Conservation (phyloP, 2,797 vertebrate genomes). For the Neostethus bicornis region DNA sequence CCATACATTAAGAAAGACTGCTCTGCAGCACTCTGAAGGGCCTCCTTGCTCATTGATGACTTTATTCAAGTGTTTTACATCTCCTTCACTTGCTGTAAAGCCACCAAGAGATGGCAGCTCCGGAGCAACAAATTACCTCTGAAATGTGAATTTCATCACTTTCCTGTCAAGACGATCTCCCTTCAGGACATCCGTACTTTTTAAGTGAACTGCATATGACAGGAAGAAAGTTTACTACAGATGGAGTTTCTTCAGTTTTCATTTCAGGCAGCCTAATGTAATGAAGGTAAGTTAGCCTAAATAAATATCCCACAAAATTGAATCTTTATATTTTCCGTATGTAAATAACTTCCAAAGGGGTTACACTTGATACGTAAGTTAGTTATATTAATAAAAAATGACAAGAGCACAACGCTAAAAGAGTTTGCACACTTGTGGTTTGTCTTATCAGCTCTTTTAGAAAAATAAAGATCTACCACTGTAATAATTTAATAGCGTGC, state of each 20-base stretch:
- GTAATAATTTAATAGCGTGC: too few species aligned
- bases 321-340: background rate
- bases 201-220: conserved; percentile 8
- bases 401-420: too few species aligned
- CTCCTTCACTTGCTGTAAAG: conserved; percentile 9
- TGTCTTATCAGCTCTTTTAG: too few species aligned
- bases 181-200: conserved; percentile 24
- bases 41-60: conserved; percentile 27
- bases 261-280: background rate
- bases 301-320: too few species aligned
- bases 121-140: conserved; percentile 23
- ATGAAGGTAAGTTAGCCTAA: background rate
- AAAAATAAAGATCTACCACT: too few species aligned
- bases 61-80: conserved; percentile 35
- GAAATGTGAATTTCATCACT: conserved; percentile 24
- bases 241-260: background rate
- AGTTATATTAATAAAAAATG: too few species aligned
- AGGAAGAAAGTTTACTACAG: background rate
- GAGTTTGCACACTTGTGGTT: too few species aligned
- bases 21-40: conserved; percentile 39
- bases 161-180: conserved; percentile 38
- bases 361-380: background rate
- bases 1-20: conserved; percentile 34
- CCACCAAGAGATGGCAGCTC: conserved; percentile 8
- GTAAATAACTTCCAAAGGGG: background rate